Base-by-base conservation (phyloP, 2,113 vertebrate genomes). In the Proterorhinus semilunaris region DNA sequence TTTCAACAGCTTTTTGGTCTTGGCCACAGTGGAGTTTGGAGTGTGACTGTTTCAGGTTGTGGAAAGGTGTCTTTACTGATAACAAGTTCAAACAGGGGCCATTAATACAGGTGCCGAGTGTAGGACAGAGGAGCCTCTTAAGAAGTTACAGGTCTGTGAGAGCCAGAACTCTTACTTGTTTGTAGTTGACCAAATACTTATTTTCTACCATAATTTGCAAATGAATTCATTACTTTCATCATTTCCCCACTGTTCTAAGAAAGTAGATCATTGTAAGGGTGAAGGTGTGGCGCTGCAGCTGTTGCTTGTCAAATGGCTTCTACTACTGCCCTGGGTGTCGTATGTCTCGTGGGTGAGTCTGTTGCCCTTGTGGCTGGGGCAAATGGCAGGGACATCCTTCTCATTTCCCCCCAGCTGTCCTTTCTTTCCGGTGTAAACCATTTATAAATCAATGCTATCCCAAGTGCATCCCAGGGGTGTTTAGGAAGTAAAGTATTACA, bases 331-430 rank as follows among this genome's bases (percentile, higher is more conserved):
- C 75, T 52, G 73, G 9, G 67, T 75, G 75, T 67, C 74, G 63
- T 47, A 55, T 65, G 72, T 69, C 47, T 55, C 51, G 67, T 62
- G 68, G 62, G 71, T 68, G 62, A 55, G 55, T 27, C 36, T 54
- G 49, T 53, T 78, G 74, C 27, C 72, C 73, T 53, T 70, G 65
- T 79, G 80, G 65, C 63, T 67, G 76, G 27, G 27, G 69, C 84
- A 90, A 87, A 89, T 87, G 82, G 82, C 65, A 71, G 74, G 68
- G 53, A 68, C 78, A 77, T 54, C 78, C 71, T 73, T 79, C 71
- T 71, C 67, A 71, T 89, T 68, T 83, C 65, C 3, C 8, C 72
- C 85, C 88, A 90, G 86, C 87, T 90, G 85, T 87, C 80, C 65
- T 71, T 43, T 82, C 54, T 78, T 36, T 81, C 81, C 76, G 78